A percentile compares a stretch with the other conserved stretches of the same genome.
These are phyloP conservation scores for Drosophila suboccidentalis DNA, from an alignment of 2,888 invertebrate genomes.

Conservation along the genomic window DNA sequence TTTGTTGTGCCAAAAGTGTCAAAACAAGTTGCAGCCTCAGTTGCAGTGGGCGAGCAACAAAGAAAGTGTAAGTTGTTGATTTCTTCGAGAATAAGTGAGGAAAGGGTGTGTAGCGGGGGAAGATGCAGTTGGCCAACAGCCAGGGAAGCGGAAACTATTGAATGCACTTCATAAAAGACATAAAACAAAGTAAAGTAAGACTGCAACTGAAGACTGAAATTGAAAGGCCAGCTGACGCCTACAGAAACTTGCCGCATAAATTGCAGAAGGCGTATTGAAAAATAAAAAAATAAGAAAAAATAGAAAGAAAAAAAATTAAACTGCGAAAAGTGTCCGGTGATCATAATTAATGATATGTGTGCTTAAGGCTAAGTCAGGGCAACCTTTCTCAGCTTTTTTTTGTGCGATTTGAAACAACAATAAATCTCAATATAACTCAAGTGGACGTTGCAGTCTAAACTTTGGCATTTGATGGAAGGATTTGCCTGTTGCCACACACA, in stretches of 20 bases:
- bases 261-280: constrained; percentile 37
- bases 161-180: constrained; percentile 56
- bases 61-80: constrained; percentile 73
- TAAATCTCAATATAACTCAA: constrained; percentile 79
- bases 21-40: constrained; percentile 70
- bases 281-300: not conserved
- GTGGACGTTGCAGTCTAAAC: constrained; percentile 72
- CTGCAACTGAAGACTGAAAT: constrained; percentile 66
- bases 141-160: constrained; percentile 16
- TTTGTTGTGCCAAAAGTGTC: constrained; percentile 70
- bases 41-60: constrained; percentile 38
- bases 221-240: constrained; percentile 67
- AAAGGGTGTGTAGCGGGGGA: not conserved
- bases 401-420: constrained; percentile 41
- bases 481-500: constrained; percentile 47
- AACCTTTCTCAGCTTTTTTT: constrained; percentile 22
- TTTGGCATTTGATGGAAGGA: constrained; percentile 76
- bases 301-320: constrained; percentile 23
- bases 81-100: constrained; percentile 2
- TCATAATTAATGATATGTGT: constrained; percentile 73
- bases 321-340: constrained; percentile 39
- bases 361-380: constrained; percentile 11
- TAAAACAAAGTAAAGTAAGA: constrained; percentile 15
- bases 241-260: constrained; percentile 58
- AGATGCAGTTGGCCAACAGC: constrained; percentile 45